Evolutionary conservation across 1,140 invertebrate genomes (phyloP), one percentile per base, ranked within the genome.

Genomic region (Antheraea mylitta): DNA sequence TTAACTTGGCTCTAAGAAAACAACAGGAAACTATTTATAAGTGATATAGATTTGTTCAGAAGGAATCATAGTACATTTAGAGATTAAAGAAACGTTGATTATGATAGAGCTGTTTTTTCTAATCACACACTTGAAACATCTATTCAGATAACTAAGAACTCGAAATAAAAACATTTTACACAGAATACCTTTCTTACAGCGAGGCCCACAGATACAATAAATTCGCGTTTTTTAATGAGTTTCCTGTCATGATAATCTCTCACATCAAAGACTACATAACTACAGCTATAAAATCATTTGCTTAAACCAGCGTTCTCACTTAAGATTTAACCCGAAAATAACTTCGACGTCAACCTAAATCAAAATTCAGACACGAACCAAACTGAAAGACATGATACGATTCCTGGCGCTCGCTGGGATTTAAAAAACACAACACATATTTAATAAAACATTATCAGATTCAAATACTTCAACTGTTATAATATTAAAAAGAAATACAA

Each of bases 331-430:
- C 66, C 65, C 22, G 69, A 71, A 69, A 79, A 78, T 77, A 80
- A 74, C 65, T 63, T 73, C 72, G 67, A 85, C 66, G 82, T 81
- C 85, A 73, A 87, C 85, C 85, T 81, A 82, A 66, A 77, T 90
- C 82, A 88, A 83, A 83, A 82, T 76, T 78, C 76, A 76, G 71
- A 64, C 38, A 53, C 62, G 37, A 53, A 74, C 68, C 66, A 67
- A 74, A 72, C 68, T 80, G 81, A 80, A 77, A 76, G 72, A 81
- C 66, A 75, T 73, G 64, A 71, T 65, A 37, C 67, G 65, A 18
- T 9, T 64, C 19, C 69, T 77, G 63, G 67, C 62, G 16, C 45
- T 53, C 16, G 11, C 45, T 16, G 16, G 16, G 1, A 53, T 42
- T 42, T 11, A 13, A 53, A 53, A 53, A 53, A 53, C 11, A 16